Conservation (phyloP, 2,113 vertebrate genomes). For the Actinemys pallida region DNA sequence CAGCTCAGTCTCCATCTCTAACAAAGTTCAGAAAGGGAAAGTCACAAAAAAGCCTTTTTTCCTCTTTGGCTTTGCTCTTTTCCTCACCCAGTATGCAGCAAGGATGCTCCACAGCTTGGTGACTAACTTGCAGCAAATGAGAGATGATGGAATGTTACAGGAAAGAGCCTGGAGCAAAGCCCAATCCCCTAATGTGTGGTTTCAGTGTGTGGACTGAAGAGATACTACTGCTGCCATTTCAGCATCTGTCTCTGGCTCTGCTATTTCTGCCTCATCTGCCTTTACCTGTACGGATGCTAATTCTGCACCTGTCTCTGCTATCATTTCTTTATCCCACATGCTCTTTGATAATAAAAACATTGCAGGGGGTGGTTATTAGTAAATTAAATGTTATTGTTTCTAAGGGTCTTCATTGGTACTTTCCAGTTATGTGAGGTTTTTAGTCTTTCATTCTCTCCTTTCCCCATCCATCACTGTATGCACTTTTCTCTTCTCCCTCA, state of each 20-base stretch:
- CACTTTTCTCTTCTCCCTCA: not conserved
- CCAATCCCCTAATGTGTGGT: rapidly evolving
- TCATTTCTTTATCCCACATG: not conserved
- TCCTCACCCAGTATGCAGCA: not conserved
- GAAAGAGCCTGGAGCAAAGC: not conserved
- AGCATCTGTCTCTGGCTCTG: not conserved
- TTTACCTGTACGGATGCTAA: not conserved
- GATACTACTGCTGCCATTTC: not conserved
- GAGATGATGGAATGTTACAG: not conserved
- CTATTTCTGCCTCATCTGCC: not conserved
- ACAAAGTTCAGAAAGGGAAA: conserved; percentile 60
- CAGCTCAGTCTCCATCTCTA: conserved; percentile 71
- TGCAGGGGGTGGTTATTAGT: not conserved
- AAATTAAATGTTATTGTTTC: not conserved
- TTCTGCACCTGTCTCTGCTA: not conserved
- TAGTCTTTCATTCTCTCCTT: not conserved
- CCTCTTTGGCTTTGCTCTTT: conserved; percentile 28
- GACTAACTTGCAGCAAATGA: not conserved
- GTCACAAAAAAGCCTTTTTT: conserved; percentile 60
- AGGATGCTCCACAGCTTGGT: rapidly evolving
- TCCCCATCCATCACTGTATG: not conserved
- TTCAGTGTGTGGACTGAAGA: not conserved
- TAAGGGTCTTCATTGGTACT: not conserved
- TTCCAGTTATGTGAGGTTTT: not conserved
- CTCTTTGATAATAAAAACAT: not conserved